These are phyloP conservation scores for Notechis scutatus DNA, from an alignment of 2,113 vertebrate genomes.

Conservation along the genomic window DNA sequence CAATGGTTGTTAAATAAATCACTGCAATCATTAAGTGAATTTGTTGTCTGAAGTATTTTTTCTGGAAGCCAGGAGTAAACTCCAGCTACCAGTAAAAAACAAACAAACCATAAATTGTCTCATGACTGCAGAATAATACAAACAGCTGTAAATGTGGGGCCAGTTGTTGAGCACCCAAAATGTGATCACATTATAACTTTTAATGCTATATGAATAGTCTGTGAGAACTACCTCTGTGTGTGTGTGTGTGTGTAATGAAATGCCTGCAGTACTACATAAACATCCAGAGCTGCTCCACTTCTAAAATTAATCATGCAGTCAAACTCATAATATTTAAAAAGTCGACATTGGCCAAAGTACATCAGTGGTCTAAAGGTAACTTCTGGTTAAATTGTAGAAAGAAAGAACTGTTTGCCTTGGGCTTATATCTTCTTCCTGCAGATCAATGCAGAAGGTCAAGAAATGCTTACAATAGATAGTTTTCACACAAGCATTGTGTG, in stretches of 20 bases:
- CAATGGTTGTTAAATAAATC: neutral
- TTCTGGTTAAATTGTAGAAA: neutral
- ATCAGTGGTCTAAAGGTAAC: neutral
- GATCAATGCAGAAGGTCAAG: neutral
- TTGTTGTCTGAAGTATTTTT: neutral
- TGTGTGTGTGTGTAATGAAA: no score
- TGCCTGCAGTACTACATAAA: neutral
- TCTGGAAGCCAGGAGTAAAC: neutral
- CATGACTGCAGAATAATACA: neutral
- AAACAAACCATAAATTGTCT: neutral
- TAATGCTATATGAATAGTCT: neutral
- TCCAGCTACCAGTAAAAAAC: neutral
- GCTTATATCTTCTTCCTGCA: neutral
- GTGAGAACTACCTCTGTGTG: no score
- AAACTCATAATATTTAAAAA: neutral
- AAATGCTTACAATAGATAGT: neutral
- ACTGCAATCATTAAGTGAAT: neutral
- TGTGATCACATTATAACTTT: neutral
- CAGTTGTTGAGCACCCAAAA: neutral
- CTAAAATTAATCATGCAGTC: neutral
- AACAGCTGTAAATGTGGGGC: neutral
- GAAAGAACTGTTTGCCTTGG: neutral
- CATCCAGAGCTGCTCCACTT: neutral
- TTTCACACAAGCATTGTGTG: neutral
- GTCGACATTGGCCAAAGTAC: neutral